phyloP scores from a whole-genome alignment of 2,113 vertebrate genomes.

The Corythornis vintsioides region DNA sequence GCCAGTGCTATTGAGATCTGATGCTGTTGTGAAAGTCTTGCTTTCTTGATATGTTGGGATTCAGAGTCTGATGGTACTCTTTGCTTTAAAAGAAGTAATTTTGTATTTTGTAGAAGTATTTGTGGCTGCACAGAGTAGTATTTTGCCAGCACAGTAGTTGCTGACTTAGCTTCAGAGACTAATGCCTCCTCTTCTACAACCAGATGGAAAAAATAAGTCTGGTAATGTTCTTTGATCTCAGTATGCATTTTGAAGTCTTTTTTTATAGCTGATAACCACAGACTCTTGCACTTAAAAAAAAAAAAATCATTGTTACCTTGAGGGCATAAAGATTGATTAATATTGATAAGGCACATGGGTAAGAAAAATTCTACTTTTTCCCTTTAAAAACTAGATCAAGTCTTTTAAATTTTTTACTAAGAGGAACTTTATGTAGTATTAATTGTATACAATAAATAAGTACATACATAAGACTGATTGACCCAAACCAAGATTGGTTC shows the following conservation, averaged over 20 bases:
- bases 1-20: not conserved
- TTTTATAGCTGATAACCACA: not conserved
- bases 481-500: not conserved
- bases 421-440: not conserved
- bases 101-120: not conserved
- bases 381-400: accelerated
- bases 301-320: not conserved
- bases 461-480: not conserved
- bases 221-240: not conserved
- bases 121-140: not conserved
- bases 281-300: not conserved
- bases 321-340: not conserved
- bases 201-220: not conserved
- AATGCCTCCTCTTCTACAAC: not conserved
- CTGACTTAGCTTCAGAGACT: not conserved
- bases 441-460: not conserved
- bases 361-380: not conserved
- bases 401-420: not conserved
- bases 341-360: not conserved
- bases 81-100: not conserved
- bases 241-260: constrained; percentile 12
- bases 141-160: not conserved
- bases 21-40: accelerated
- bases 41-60: not conserved
- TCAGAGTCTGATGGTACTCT: not conserved